phyloP scores from a whole-genome alignment of 2,888 invertebrate species.

The Glaucopsyche alexis region DNA sequence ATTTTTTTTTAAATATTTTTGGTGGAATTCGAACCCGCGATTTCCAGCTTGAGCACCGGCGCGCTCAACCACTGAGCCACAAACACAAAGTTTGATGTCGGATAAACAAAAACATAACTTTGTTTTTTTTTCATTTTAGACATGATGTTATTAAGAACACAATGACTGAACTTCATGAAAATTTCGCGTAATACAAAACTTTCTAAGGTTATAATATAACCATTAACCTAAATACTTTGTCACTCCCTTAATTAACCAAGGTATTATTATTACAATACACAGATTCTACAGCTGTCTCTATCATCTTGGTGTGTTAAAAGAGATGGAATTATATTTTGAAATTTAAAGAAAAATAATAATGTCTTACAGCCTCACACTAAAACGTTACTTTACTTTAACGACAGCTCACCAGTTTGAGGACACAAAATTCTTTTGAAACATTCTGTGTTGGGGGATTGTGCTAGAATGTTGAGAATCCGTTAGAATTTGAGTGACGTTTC shows the following conservation, averaged over 20 bases:
- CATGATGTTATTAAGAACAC: neutral
- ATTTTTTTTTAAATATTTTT: no score
- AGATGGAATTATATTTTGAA: neutral
- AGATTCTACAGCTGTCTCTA: neutral
- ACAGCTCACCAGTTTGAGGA: no score
- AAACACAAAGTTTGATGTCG: neutral
- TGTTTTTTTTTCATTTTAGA: neutral
- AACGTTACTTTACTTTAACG: no score
- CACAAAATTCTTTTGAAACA: no score
- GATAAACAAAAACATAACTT: neutral
- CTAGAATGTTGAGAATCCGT: no score
- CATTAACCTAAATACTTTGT: conserved; percentile 42
- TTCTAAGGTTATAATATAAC: conserved; percentile 36
- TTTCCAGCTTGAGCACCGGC: neutral
- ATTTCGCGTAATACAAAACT: conserved; percentile 29
- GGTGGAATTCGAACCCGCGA: neutral
- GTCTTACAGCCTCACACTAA: no score
- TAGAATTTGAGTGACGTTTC: no score
- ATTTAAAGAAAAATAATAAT: neutral
- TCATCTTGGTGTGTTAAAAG: neutral
- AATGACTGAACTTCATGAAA: neutral
- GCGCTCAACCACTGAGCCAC: no score
- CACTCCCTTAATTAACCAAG: conserved; percentile 39
- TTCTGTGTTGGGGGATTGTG: no score
- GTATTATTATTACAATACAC: conserved; percentile 3